Percentiles rank a stretch among this genome's conserved stretches.
phyloP scores from a whole-genome alignment of 2,113 vertebrate species.

The Sclerurus mexicanus region DNA sequence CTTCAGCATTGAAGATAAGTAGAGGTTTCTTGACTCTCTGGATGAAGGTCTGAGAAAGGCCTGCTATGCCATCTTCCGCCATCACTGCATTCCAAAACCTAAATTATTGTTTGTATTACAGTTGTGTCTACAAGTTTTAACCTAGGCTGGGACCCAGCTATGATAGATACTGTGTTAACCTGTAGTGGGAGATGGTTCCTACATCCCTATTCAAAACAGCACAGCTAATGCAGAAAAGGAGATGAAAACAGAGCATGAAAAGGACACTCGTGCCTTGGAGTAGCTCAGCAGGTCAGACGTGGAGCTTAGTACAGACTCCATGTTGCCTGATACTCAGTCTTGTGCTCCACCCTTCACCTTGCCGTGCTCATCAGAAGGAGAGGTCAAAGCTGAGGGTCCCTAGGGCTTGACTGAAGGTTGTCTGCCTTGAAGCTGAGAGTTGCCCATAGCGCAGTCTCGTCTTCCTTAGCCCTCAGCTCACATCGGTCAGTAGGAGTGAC shows the following conservation, averaged over 20 bases:
- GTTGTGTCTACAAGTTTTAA: not conserved
- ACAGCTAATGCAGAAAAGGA: not conserved
- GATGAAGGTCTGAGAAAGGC: not conserved
- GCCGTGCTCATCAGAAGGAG: not conserved
- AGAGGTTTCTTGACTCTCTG: conserved; percentile 8
- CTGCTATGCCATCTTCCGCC: not conserved
- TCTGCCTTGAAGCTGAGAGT: not conserved
- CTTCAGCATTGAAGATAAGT: not conserved
- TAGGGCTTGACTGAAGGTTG: not conserved
- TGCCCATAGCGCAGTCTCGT: not conserved
- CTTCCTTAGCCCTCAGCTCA: not conserved
- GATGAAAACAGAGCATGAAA: not conserved
- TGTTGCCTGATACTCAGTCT: not conserved
- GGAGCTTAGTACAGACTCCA: not conserved
- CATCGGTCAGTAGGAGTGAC: too few species aligned
- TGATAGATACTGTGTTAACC: not conserved
- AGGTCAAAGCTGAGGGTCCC: not conserved
- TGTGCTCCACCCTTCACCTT: not conserved
- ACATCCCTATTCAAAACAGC: not conserved
- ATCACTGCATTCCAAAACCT: not conserved
- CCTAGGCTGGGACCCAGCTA: not conserved
- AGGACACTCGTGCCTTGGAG: not conserved
- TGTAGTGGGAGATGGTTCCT: not conserved
- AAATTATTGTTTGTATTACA: conserved; percentile 24
- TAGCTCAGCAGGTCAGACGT: not conserved